phyloP scores from a whole-genome alignment of 2,113 vertebrate genomes.

The Phaethornis superciliosus region DNA sequence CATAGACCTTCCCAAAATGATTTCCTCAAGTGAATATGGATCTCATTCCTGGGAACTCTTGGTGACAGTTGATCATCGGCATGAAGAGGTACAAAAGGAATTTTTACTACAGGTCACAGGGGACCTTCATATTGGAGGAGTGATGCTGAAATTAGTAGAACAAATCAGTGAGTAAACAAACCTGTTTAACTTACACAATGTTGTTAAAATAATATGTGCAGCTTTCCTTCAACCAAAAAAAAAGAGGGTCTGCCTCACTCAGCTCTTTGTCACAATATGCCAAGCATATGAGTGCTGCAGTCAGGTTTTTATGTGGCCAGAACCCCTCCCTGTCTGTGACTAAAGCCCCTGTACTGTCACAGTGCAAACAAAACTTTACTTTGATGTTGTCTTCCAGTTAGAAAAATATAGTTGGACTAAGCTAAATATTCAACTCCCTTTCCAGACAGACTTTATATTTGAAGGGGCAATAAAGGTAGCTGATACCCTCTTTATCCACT shows the following conservation, averaged over 20 bases:
- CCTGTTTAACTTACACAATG: not conserved
- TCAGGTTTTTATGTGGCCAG: not conserved
- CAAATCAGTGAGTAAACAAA: constrained; percentile 86
- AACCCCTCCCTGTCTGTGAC: not conserved
- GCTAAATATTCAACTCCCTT: not conserved
- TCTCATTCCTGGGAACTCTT: constrained; percentile 91
- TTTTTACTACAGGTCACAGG: constrained; percentile 84
- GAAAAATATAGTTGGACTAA: not conserved
- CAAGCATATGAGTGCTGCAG: not conserved
- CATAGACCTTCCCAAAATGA: constrained; percentile 71
- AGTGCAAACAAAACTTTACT: not conserved
- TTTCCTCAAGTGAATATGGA: constrained; percentile 76
- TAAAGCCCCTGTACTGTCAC: not conserved
- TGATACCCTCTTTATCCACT: not conserved
- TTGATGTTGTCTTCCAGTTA: not conserved
- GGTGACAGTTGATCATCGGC: constrained; percentile 83
- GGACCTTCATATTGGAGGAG: constrained; percentile 91
- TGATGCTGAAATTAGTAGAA: constrained; percentile 96
- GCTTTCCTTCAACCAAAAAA: not conserved
- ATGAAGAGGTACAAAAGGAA: constrained; percentile 70
- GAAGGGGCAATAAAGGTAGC: not conserved
- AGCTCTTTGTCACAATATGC: accelerated
- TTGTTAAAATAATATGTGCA: not conserved
- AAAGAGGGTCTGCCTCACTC: not conserved
- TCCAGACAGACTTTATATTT: not conserved